phyloP scores from a whole-genome alignment of 2,113 vertebrate species.

The Trinectes maculatus region DNA sequence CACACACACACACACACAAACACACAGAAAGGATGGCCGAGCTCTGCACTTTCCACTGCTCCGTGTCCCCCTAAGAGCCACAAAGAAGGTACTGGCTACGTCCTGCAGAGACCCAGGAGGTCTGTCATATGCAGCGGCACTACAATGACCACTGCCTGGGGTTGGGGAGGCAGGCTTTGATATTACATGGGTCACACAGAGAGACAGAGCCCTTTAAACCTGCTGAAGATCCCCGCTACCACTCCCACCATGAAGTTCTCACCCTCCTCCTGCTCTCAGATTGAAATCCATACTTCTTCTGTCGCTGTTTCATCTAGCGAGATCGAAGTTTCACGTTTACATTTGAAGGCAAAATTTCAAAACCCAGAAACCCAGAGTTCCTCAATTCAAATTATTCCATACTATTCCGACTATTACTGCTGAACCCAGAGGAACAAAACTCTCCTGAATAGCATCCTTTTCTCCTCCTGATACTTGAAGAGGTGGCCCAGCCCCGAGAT shows the following conservation, averaged over 20 bases:
- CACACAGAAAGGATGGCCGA: constrained; percentile 48
- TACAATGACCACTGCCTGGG: constrained; percentile 79
- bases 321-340: background rate
- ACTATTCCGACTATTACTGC: constrained; percentile 64
- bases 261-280: constrained; percentile 55
- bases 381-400: constrained; percentile 2
- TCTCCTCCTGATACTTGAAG: constrained; percentile 80
- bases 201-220: constrained; percentile 74
- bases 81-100: constrained; percentile 74
- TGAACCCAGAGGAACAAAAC: constrained; percentile 59
- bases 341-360: background rate
- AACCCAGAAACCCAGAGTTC: background rate
- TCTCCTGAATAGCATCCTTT: constrained; percentile 72
- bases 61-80: constrained; percentile 48
- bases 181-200: constrained; percentile 82
- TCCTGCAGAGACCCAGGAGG: constrained; percentile 81
- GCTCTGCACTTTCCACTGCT: constrained; percentile 62
- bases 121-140: constrained; percentile 79
- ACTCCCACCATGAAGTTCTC: constrained; percentile 69
- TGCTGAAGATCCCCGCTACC: constrained; percentile 57
- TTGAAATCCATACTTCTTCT: constrained; percentile 2
- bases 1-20: constrained; percentile 19
- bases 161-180: constrained; percentile 81
- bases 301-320: background rate
- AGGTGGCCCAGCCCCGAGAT: constrained; percentile 80